Conservation (phyloP, 2,113 vertebrate genomes). For the Neotragus pygmaeus region DNA sequence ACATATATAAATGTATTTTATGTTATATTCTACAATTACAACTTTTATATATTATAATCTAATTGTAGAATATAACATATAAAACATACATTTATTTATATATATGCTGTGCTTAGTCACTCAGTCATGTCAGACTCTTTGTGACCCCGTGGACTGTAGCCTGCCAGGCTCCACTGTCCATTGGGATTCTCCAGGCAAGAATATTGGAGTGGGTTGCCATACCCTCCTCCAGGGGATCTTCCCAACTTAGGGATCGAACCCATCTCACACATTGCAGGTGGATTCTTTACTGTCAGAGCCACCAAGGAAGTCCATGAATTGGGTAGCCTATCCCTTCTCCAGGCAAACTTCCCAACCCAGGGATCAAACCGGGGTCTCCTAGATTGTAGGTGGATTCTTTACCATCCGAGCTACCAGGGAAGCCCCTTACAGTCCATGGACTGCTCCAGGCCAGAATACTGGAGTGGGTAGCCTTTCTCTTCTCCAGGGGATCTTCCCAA, state of each 20-base stretch:
- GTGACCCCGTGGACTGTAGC: background rate
- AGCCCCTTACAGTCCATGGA: background rate
- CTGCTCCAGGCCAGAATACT: background rate
- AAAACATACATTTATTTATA: background rate
- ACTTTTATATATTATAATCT: background rate
- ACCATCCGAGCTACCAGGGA: background rate
- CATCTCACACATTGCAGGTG: background rate
- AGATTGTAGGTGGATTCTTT: background rate
- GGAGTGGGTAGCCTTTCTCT: background rate
- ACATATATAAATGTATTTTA: background rate
- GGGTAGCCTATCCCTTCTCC: background rate
- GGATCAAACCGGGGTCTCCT: background rate
- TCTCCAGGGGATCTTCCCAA: background rate
- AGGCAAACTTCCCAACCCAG: background rate
- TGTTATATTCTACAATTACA: background rate
- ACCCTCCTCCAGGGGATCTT: background rate
- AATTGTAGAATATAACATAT: background rate
- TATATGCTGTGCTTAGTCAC: background rate
- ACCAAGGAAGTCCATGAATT: background rate
- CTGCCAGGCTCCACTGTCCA: background rate
- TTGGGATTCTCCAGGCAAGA: background rate
- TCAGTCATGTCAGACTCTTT: background rate
- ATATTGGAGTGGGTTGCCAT: background rate
- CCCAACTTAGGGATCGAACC: background rate
- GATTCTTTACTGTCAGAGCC: background rate